Conservation (phyloP, 2,113 vertebrate species). For the Proterorhinus semilunaris region DNA sequence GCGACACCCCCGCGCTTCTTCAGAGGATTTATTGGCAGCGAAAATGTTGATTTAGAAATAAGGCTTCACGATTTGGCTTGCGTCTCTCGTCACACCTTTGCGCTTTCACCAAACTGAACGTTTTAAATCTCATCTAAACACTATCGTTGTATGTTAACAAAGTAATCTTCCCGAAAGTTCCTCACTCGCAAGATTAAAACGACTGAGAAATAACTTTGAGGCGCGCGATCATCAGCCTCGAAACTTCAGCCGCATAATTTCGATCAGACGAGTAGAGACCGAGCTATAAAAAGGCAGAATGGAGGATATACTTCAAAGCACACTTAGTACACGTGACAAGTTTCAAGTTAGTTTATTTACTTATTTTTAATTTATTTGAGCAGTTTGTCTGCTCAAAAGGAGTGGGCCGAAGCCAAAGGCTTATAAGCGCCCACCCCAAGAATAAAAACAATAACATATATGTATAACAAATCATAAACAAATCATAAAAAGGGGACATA, state of each 20-base stretch:
- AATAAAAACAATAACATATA: too few relatives aligned
- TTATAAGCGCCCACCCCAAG: too few relatives aligned
- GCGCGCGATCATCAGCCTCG: too few relatives aligned
- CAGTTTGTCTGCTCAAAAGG: too few relatives aligned
- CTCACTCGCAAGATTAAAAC: constrained; percentile 4
- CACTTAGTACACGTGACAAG: constrained; percentile 2
- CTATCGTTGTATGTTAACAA: constrained; percentile 6
- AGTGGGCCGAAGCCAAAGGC: too few relatives aligned
- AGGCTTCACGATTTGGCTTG: constrained; percentile 1
- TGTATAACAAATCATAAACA: too few relatives aligned
- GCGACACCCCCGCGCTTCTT: not conserved
- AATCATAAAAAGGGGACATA: too few relatives aligned
- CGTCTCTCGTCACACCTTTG: constrained; percentile 9
- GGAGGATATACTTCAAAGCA: constrained; percentile 11
- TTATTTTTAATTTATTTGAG: too few relatives aligned
- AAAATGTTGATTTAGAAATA: constrained; percentile 47
- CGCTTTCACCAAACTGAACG: constrained; percentile 25
- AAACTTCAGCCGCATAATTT: constrained; percentile 7
- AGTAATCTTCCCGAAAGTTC: not conserved
- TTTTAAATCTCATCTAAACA: constrained; percentile 6
- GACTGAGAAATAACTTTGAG: constrained; percentile 11
- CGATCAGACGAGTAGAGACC: constrained; percentile 15
- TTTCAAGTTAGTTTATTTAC: too few relatives aligned
- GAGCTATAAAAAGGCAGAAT: constrained; percentile 9
- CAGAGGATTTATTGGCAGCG: constrained; percentile 24